Evolutionary conservation across 1,140 invertebrate genomes (phyloP), one percentile per base, ranked within the genome.

Genomic region (Heliconius eleuchia): DNA sequence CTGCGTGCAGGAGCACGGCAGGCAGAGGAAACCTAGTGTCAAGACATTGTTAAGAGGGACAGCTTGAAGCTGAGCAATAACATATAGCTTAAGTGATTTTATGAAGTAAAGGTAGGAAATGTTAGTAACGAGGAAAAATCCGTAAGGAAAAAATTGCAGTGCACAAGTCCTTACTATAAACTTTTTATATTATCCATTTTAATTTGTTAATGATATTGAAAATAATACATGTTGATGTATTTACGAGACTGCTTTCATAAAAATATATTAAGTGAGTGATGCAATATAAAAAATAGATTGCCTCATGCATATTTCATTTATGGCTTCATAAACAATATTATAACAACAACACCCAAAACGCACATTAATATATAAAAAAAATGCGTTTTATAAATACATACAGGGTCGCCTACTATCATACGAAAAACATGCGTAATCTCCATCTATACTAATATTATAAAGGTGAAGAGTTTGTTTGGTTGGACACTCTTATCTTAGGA

Each of bases 281-380:
- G 87, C 86, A 89, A 89, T 78, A 80, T 70, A 84, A 71, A 87
- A 86, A 88, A 86, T 83, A 89, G 34, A 79, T 89, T 89, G 77
- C 84, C 76, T 85, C 87, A 88, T 80, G 60, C 78, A 78, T 80
- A 55, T 66, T 71, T 74, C 55, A 74, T 79, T 66, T 83, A 76
- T 83, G n/a, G 60, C 73, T 50, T 66, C 34, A 76, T 30, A 70
- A 60, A 39, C 34, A 70, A 70, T 27, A 42, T 23, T 18, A 66
- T 39, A 4, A 71, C 16, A 37, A 76, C 74, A 70, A 71, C 60
- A 16, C 60, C 23, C 23, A 9, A 66, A 66, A 13, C 27, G 60
- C 60, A 5, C 13, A 3, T 66, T 6, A 30, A 16, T 66, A 66
- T 66, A 30, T 66, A 66, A 30, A 57, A 27, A 66, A 16, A 4